Evolutionary conservation across 2,888 invertebrate genomes (phyloP), one percentile per base, ranked within the genome.

Genomic region (Dryadula phaetusa): DNA sequence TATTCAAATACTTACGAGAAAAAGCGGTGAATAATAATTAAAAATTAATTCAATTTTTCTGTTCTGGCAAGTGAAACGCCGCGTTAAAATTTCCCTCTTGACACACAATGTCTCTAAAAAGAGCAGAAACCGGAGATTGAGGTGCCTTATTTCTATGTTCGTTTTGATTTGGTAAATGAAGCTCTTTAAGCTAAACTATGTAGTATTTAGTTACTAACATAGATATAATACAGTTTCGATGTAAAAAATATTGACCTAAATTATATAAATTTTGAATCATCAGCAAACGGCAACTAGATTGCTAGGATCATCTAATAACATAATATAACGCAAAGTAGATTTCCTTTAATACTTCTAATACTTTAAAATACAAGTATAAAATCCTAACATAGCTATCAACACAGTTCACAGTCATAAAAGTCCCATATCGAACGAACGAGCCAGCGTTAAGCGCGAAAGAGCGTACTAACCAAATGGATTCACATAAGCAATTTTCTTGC

Each of bases 401-500:
- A 22, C 37, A 37, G 61, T 56, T 61, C 62, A 62, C 56, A 67
- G 62, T 40, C 66, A 54, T 66, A 65, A 63, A 66, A 52, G 44
- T 71, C 47, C 64, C 63, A 70, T 67, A 69, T 71, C 75, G 74
- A 75, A 79, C 78, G 80, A 77, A 77, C 40, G 60, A 44, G 44
- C 22, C 25, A 46, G 28, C 8, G 54, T 16, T 75, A 77, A 78
- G 75, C 77, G 77, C 76, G 76, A 79, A 64, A 44, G 49, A 61
- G 75, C 72, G 75, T 77, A 79, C 77, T 77, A 77, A 76, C 76
- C 75, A 77, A 82, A 79, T 82, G 80, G 79, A 80, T 82, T 82
- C 82, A 81, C 84, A 87, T 85, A 85, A 86, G 85, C 87, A 90
- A 90, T 90, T 86, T 88, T 79, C 84, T 80, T 77, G 67, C 70